Evolutionary conservation across 2,113 vertebrate species (phyloP).

Genomic region (Dasyprocta punctata): DNA sequence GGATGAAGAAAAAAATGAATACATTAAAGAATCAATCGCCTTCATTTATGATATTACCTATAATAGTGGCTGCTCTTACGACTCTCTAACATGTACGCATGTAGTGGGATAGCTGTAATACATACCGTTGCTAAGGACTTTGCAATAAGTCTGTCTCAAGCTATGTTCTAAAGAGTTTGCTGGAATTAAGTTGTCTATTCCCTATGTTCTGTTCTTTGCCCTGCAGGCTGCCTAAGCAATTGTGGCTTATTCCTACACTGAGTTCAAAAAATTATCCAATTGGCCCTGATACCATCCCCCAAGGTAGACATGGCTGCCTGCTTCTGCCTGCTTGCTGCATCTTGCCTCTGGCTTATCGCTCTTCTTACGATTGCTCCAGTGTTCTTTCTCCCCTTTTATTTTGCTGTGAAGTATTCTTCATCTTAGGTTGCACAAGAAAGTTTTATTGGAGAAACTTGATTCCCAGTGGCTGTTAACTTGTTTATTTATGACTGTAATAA

Average conservation of each 20-base stretch:
- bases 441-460: slow-evolving; percentile 58
- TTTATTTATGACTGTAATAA: slow-evolving; percentile 78
- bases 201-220: background rate
- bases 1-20: background rate
- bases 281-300: background rate
- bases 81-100: background rate
- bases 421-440: slow-evolving; percentile 8
- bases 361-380: slow-evolving; percentile 39
- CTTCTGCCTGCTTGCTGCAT: background rate
- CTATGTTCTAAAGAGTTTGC: background rate
- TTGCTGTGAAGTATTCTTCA: slow-evolving; percentile 44
- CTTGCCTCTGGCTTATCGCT: slow-evolving; percentile 23
- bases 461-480: slow-evolving; percentile 60
- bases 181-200: background rate
- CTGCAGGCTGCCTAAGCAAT: background rate
- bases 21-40: background rate
- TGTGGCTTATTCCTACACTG: slow-evolving; percentile 29
- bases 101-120: background rate
- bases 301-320: background rate
- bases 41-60: background rate
- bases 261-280: background rate
- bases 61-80: background rate
- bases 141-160: background rate
- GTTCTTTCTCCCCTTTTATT: slow-evolving; percentile 16
- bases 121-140: background rate